Evolutionary conservation across 92 coral and sea anemone genomes (phyloP).

Genomic region (Heteractis magnifica): DNA sequence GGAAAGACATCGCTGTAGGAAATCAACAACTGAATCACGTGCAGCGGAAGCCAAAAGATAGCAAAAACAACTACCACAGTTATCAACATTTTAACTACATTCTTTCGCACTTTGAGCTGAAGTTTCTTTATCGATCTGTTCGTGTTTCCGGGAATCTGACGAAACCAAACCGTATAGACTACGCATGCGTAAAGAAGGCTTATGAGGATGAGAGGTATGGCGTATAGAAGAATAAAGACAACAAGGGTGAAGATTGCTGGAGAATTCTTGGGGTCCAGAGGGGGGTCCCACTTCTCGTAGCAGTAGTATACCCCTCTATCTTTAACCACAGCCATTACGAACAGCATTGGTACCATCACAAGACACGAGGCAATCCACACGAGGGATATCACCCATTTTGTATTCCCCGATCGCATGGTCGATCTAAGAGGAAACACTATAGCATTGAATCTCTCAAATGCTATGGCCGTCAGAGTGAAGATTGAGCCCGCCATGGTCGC

Average conservation of each 20-base stretch:
- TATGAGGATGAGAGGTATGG: constrained; percentile 48
- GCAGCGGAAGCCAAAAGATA: constrained; percentile 52
- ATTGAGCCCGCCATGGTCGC: constrained; percentile 62
- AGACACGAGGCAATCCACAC: constrained; percentile 37
- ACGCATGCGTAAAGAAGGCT: constrained; percentile 54
- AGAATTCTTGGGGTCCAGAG: constrained; percentile 43
- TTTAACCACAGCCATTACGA: constrained; percentile 20
- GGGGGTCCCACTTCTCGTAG: constrained; percentile 51
- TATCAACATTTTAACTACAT: constrained; percentile 63
- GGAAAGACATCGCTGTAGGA: constrained; percentile 27
- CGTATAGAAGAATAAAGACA: constrained; percentile 49
- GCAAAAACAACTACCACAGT: constrained; percentile 58
- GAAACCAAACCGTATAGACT: constrained; percentile 59
- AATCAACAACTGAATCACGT: constrained; percentile 32
- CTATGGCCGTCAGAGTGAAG: constrained; percentile 65
- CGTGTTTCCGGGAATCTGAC: constrained; percentile 64
- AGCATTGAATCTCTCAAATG: constrained; percentile 63
- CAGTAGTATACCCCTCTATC: constrained; percentile 39
- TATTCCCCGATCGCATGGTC: constrained; percentile 25
- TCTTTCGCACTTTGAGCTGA: constrained; percentile 44
- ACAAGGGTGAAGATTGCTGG: constrained; percentile 48
- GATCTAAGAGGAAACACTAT: constrained; percentile 57
- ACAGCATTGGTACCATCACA: constrained; percentile 49
- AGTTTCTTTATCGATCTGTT: constrained; percentile 44
- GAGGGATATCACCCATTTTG: constrained; percentile 34